phyloP scores from a whole-genome alignment of 2,888 invertebrate genomes.

The Anorthoa munda region DNA sequence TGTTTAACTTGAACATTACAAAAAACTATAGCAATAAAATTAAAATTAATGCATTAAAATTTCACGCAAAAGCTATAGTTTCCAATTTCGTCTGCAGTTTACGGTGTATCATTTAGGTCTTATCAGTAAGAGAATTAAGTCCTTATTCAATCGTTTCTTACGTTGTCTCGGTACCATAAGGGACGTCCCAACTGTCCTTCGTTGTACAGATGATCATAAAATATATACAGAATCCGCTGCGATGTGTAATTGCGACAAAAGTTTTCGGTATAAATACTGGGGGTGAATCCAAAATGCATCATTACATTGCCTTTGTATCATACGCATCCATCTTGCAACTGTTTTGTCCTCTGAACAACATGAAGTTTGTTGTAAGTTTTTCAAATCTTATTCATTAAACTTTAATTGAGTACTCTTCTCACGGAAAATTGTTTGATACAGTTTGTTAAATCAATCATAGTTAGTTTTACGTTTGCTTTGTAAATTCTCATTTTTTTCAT shows the following conservation, averaged over 20 bases:
- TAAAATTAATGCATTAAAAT: slow-evolving; percentile 57
- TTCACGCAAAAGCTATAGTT: slow-evolving; percentile 60
- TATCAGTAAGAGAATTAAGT: slow-evolving; percentile 65
- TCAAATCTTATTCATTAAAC: slow-evolving; percentile 6
- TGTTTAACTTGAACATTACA: slow-evolving; percentile 29
- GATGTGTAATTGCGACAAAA: slow-evolving; percentile 85
- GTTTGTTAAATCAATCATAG: background rate
- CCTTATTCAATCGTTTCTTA: slow-evolving; percentile 52
- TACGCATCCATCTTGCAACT: slow-evolving; percentile 74
- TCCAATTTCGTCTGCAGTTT: slow-evolving; percentile 59
- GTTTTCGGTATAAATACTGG: slow-evolving; percentile 87
- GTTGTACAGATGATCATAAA: slow-evolving; percentile 83
- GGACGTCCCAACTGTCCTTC: slow-evolving; percentile 78
- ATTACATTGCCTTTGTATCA: slow-evolving; percentile 82
- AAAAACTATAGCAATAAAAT: slow-evolving; percentile 53
- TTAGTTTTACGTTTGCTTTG: background rate
- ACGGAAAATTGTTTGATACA: background rate
- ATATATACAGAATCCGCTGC: slow-evolving; percentile 80
- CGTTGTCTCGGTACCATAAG: slow-evolving; percentile 69
- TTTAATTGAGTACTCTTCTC: background rate
- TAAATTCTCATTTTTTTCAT: background rate
- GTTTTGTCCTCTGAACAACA: slow-evolving; percentile 73
- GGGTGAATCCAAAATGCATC: slow-evolving; percentile 87
- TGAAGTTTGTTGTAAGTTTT: slow-evolving; percentile 88
- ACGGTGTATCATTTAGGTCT: slow-evolving; percentile 59